Base-by-base conservation (phyloP, 2,888 invertebrate species). In the Acleris holmiana region DNA sequence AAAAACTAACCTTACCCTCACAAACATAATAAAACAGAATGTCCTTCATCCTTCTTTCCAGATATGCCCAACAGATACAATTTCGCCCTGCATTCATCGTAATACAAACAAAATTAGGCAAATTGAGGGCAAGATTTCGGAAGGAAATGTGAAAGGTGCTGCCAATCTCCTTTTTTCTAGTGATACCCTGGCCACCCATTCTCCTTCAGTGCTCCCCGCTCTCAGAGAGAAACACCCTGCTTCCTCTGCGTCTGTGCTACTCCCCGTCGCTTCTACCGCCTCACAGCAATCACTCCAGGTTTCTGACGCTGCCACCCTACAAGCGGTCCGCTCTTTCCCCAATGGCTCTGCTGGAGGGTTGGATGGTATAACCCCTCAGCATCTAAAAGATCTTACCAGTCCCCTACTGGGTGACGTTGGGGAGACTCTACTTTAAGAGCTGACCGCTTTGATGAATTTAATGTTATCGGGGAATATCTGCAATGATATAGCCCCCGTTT, bases 331-430 rank as follows among this genome's bases (percentile, higher is more conserved):
- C 15, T 49, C 49, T 6, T 49, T 49, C n/a, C 49, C 49, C 4
- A 49, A 50, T 25, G 50, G 50, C 4, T 50, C 50, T n/a, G 50
- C 50, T n/a, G 50, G 50, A 6, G 25, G 50, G 7, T 4, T 46
- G 18, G 46, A 46, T 18, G 46, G 46, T n/a, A 4, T 17, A 5
- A 18, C 46, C 8, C 46, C 18, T 18, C 46, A 46, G 18, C 18
- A 17, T 17, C 18, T 46, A 18, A 46, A 46, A 17, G 46, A 46
- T 17, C 18, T 46, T 7, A 46, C 46, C 4, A 18, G 18, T 17
- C 46, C 46, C 7, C 5, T 18, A 18, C 4, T 46, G 46, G 46
- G 46, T 2, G 46, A 46, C 8, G 46, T 18, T 46, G 46, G 46
- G 46, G 18, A 7, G 4, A 18, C 17, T 13, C 35, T 62, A 25